Percentiles rank a stretch among this genome's conserved stretches.
These are phyloP conservation scores for Micropterix aruncella DNA, from an alignment of 2,888 invertebrate species.

Conservation along the genomic window DNA sequence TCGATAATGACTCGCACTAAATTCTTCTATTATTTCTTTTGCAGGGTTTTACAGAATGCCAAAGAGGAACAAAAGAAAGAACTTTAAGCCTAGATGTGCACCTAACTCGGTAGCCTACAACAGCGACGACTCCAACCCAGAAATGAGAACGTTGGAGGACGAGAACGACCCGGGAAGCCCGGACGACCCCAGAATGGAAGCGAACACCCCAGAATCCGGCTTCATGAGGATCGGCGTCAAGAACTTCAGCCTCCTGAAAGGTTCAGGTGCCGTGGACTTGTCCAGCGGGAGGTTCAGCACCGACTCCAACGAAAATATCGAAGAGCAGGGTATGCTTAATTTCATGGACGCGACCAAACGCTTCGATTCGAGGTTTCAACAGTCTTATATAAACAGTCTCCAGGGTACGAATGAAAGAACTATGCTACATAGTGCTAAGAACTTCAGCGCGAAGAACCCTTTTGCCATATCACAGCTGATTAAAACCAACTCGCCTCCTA, in stretches of 20 bases:
- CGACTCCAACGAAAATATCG: conserved; percentile 38
- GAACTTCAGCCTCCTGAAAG: conserved; percentile 34
- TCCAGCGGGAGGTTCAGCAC: conserved; percentile 32
- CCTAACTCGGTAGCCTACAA: conserved; percentile 37
- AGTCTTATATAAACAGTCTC: conserved; percentile 36
- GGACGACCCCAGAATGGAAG: conserved; percentile 23
- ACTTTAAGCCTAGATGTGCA: conserved; percentile 62
- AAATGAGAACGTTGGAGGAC: conserved; percentile 16
- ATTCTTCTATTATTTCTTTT: too few relatives aligned
- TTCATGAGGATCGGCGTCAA: conserved; percentile 32
- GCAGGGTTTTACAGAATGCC: conserved; percentile 38
- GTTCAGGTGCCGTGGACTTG: conserved; percentile 31
- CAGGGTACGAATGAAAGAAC: conserved; percentile 11
- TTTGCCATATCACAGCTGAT: conserved; percentile 41
- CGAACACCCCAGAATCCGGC: conserved; percentile 17
- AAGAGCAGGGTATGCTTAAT: conserved; percentile 32
- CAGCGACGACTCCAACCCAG: conserved; percentile 35
- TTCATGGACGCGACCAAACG: conserved; percentile 29
- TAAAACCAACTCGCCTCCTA: conserved; percentile 37
- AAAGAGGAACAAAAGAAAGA: conserved; percentile 63
- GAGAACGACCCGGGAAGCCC: conserved; percentile 23
- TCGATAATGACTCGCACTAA: too few relatives aligned
- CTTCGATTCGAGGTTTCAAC: conserved; percentile 28
- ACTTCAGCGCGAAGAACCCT: conserved; percentile 41
- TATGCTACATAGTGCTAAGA: conserved; percentile 17